A percentile compares a stretch with the other conserved stretches of the same genome.
Conservation (phyloP, 2,113 vertebrate genomes). For the Rhinopithecus roxellana region DNA sequence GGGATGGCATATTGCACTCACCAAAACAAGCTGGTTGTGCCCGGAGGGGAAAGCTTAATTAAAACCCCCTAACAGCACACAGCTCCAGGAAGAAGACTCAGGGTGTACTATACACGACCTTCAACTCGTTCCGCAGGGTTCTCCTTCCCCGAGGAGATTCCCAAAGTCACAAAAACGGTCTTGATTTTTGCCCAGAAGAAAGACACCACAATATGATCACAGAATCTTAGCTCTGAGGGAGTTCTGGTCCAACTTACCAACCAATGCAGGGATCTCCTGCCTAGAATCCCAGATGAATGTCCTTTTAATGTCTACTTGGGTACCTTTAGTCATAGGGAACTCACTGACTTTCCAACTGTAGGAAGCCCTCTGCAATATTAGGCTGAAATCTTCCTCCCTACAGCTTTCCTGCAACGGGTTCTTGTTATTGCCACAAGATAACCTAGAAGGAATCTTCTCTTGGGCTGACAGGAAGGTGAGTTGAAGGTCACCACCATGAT, state of each 20-base stretch:
- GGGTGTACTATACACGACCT: slow-evolving; percentile 30
- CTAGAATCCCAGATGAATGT: not conserved
- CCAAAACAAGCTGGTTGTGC: slow-evolving; percentile 79
- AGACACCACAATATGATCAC: not conserved
- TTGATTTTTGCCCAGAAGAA: not conserved
- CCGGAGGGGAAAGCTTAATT: slow-evolving; percentile 63
- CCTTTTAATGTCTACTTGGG: not conserved
- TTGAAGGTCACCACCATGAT: not conserved
- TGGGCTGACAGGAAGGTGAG: not conserved
- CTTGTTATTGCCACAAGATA: not conserved
- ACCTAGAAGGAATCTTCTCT: not conserved
- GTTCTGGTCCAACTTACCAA: not conserved
- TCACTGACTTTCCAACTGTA: not conserved
- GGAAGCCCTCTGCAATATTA: not conserved
- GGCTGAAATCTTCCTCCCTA: not conserved
- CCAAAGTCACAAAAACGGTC: not conserved
- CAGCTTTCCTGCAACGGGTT: not conserved
- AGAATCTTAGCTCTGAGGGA: not conserved
- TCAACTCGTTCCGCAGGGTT: not conserved
- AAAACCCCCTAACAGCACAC: slow-evolving; percentile 44
- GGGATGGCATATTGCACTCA: slow-evolving; percentile 80
- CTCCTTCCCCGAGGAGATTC: not conserved
- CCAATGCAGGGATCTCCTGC: not conserved
- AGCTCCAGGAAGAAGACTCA: slow-evolving; percentile 34
- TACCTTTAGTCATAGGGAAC: not conserved